Conservation (phyloP, 2,113 vertebrate genomes). For the Collichthys lucidus region DNA sequence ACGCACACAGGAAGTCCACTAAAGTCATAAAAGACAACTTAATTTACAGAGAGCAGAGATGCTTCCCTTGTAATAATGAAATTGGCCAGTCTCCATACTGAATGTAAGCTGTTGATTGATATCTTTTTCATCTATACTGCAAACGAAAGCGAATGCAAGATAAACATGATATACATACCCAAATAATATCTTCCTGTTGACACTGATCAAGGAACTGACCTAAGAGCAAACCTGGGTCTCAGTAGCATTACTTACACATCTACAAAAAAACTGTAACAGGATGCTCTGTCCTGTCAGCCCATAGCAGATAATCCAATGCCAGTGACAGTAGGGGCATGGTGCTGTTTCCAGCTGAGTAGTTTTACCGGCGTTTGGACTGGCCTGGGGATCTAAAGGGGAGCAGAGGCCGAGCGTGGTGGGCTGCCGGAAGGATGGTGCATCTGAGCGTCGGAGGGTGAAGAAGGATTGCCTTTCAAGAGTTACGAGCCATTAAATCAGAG, state of each 20-base stretch:
- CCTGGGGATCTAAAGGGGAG: slow-evolving; percentile 70
- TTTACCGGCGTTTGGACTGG: slow-evolving; percentile 71
- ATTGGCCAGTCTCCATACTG: neutral
- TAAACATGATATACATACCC: slow-evolving; percentile 5
- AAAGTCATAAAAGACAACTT: neutral
- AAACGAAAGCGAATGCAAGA: neutral
- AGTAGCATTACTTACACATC: slow-evolving; percentile 16
- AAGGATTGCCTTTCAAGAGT: slow-evolving; percentile 89
- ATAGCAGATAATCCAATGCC: slow-evolving; percentile 50
- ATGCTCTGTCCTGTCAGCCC: slow-evolving; percentile 49
- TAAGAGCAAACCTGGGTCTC: slow-evolving; percentile 11
- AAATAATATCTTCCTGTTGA: slow-evolving; percentile 16
- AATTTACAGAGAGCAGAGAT: neutral
- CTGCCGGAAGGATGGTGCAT: slow-evolving; percentile 72
- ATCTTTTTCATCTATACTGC: neutral
- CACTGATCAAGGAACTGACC: neutral
- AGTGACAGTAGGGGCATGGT: slow-evolving; percentile 60
- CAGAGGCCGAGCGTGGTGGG: slow-evolving; percentile 67
- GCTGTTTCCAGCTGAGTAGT: slow-evolving; percentile 73
- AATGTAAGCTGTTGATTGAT: neutral
- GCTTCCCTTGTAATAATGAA: neutral
- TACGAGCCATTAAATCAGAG: slow-evolving; percentile 98
- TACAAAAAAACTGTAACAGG: slow-evolving; percentile 30
- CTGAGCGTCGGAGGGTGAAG: slow-evolving; percentile 75
- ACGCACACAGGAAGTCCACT: neutral